Percentiles rank a stretch among this genome's conserved stretches.
phyloP scores from a whole-genome alignment of 2,888 invertebrate species.

The Diplolepis rosae region DNA sequence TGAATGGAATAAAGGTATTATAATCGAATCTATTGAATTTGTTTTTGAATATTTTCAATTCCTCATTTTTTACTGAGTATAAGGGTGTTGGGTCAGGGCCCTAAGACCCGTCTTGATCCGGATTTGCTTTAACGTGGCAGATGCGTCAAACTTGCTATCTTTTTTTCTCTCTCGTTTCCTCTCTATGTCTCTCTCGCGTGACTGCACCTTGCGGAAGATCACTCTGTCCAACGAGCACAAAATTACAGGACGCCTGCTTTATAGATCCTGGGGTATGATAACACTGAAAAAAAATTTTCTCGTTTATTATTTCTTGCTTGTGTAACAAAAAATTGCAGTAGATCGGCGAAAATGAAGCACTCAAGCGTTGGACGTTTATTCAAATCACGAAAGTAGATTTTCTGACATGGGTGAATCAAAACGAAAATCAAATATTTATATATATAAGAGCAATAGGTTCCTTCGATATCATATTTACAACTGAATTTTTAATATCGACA shows the following conservation, averaged over 20 bases:
- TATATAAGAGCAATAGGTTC: no score
- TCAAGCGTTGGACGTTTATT: background rate
- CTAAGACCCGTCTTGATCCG: conserved; percentile 14
- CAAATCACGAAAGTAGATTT: background rate
- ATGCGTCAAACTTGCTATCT: conserved; percentile 9
- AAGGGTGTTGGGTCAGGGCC: conserved; percentile 19
- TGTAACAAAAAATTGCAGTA: background rate
- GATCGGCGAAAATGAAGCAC: background rate
- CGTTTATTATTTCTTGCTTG: background rate
- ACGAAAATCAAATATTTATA: no score
- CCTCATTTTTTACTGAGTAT: background rate
- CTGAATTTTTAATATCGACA: no score
- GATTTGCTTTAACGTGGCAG: conserved; percentile 6
- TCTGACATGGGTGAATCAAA: no score
- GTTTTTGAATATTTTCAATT: conserved; percentile 25
- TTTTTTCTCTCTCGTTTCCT: conserved; percentile 3
- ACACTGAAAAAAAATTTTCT: background rate
- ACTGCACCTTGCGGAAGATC: conserved; percentile 10
- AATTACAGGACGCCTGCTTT: background rate
- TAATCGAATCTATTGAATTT: conserved; percentile 20
- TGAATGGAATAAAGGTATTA: background rate
- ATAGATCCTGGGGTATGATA: background rate
- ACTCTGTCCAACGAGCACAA: background rate
- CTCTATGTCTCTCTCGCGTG: background rate
- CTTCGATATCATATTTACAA: no score